Conservation (phyloP, 2,797 vertebrate species). For the Myripristis murdjan region DNA sequence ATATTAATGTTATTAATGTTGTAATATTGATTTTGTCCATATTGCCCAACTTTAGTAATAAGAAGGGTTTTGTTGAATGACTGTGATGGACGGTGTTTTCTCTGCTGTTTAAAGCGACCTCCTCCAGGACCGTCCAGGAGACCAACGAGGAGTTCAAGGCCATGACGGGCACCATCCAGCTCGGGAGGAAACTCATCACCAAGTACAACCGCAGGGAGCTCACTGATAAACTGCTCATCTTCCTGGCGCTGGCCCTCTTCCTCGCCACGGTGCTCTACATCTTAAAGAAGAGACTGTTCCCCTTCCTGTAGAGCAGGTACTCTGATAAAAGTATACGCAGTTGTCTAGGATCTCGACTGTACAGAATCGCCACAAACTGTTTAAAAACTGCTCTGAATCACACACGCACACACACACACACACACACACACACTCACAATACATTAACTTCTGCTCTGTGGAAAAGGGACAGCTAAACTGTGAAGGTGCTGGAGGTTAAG, state of each 20-base stretch:
- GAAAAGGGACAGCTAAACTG: slow-evolving; percentile 27
- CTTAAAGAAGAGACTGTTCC: slow-evolving; percentile 97
- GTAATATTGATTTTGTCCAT: background rate
- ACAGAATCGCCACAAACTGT: slow-evolving; percentile 14
- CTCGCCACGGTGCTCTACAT: slow-evolving; percentile 96
- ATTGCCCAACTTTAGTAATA: background rate
- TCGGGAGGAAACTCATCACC: slow-evolving; percentile 96
- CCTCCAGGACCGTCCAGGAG: slow-evolving; percentile 93
- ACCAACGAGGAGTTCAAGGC: slow-evolving; percentile 98
- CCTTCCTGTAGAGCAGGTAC: slow-evolving; percentile 86
- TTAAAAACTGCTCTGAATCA: slow-evolving; percentile 35
- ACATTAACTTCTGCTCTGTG: background rate
- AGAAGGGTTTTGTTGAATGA: background rate
- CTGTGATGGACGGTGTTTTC: slow-evolving; percentile 2
- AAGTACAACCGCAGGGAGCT: slow-evolving; percentile 97
- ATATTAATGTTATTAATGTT: background rate
- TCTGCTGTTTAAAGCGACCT: slow-evolving; percentile 84
- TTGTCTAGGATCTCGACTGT: background rate
- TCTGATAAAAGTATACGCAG: background rate
- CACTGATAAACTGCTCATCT: slow-evolving; percentile 97
- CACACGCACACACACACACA: no score
- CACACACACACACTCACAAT: no score
- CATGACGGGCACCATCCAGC: slow-evolving; percentile 97
- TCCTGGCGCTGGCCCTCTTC: slow-evolving; percentile 95
- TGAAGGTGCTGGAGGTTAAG: slow-evolving; percentile 14